Percentiles rank a stretch among this genome's conserved stretches.
Conservation (phyloP, 2,888 invertebrate species). For the Nomada lathburiana region DNA sequence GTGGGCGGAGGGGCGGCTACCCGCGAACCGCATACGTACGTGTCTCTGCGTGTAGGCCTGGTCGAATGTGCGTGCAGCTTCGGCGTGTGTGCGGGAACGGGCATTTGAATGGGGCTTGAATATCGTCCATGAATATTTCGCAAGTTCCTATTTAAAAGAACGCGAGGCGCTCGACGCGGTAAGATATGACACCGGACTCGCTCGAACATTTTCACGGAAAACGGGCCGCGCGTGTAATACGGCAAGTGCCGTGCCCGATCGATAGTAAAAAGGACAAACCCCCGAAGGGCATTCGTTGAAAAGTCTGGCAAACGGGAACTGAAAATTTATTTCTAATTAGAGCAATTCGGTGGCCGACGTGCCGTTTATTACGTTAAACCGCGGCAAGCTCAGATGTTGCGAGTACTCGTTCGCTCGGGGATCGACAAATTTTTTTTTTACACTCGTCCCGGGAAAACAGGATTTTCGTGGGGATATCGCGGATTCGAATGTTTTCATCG, state of each 20-base stretch:
- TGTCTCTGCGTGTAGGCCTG: background rate
- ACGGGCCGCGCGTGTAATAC: slow-evolving; percentile 8
- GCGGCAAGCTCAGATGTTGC: background rate
- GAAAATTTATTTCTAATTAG: slow-evolving; percentile 23
- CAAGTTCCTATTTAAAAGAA: slow-evolving; percentile 75
- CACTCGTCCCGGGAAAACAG: background rate
- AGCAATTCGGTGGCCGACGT: slow-evolving; percentile 12
- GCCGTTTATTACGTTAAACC: slow-evolving; percentile 20
- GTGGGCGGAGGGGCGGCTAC: slow-evolving; percentile 28
- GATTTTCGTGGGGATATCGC: slow-evolving; percentile 14
- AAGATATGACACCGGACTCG: slow-evolving; percentile 69
- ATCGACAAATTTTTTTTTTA: slow-evolving; percentile 40
- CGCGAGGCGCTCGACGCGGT: slow-evolving; percentile 58
- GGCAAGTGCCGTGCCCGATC: slow-evolving; percentile 50
- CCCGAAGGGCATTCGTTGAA: slow-evolving; percentile 39
- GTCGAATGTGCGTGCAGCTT: slow-evolving; percentile 10
- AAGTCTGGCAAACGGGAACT: background rate
- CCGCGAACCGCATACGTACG: background rate
- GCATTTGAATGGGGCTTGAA: slow-evolving; percentile 76
- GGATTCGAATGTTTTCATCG: background rate
- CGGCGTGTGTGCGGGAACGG: slow-evolving; percentile 21
- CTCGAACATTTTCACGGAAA: slow-evolving; percentile 40
- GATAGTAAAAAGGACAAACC: slow-evolving; percentile 49
- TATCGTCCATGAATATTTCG: slow-evolving; percentile 81
- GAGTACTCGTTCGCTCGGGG: background rate